Evolutionary conservation across 2,113 vertebrate genomes (phyloP).

Genomic region (Sphyrna mokarran): DNA sequence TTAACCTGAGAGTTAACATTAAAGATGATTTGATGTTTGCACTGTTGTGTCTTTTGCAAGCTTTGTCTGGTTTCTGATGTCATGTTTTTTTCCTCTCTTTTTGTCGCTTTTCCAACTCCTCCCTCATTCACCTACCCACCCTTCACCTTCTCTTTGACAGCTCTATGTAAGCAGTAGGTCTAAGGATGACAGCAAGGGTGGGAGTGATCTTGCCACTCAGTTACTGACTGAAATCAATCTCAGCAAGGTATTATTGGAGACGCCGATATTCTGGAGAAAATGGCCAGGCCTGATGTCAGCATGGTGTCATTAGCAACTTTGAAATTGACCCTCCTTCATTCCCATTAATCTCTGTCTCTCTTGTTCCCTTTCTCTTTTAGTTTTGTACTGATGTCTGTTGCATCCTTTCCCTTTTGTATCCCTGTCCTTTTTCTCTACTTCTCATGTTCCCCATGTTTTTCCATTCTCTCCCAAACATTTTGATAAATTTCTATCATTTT

Average conservation of each 20-base stretch:
- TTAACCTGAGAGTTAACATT: neutral
- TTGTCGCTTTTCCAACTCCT: neutral
- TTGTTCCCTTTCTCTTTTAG: conserved; percentile 19
- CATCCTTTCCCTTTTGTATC: neutral
- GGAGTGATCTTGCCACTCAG: conserved; percentile 58
- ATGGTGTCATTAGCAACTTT: conserved; percentile 51
- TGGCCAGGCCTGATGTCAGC: conserved; percentile 17
- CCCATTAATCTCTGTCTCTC: neutral
- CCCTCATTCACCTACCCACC: neutral
- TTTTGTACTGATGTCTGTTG: neutral
- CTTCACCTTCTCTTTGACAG: conserved; percentile 54
- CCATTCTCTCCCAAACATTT: neutral
- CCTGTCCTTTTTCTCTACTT: neutral
- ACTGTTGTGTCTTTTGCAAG: neutral
- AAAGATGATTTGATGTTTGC: neutral
- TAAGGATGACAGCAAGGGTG: conserved; percentile 56
- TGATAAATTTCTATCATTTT: neutral
- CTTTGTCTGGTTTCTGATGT: conserved; percentile 29
- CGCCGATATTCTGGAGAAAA: neutral
- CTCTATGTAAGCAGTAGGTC: conserved; percentile 76
- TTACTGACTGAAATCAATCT: conserved; percentile 78
- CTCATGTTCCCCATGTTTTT: neutral
- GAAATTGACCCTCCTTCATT: too few relatives aligned
- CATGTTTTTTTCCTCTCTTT: conserved; percentile 7
- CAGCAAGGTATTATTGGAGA: conserved; percentile 70